Evolutionary conservation across 2,113 vertebrate species (phyloP), one percentile per base, ranked within the genome.

Genomic region (Oostethus manadensis): DNA sequence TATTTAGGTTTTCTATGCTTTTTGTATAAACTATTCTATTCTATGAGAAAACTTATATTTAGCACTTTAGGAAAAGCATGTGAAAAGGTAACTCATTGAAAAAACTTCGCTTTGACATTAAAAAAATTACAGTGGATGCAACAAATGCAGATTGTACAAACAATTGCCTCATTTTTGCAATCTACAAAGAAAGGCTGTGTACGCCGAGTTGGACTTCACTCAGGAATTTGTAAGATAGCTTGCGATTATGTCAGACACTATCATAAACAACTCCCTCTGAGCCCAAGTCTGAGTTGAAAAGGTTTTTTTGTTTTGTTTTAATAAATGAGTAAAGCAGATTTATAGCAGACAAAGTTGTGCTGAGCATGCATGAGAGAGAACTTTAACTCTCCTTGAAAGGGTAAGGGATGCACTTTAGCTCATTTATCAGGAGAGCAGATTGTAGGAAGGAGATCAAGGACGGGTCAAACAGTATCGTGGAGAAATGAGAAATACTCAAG

Each of bases 361-460:
- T 40, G 40, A 56, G 58, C 49, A 23, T 49, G 38, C 46, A 80
- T 56, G 62, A 80, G 73, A 66, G 21, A 21, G 69, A 86, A 84
- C 80, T 84, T 80, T 81, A 73, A 68, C 76, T 76, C 62, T 46
- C 54, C 43, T 54, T 33, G 51, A 51, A 57, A 65, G 63, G 53
- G n/a, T 46, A 53, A 63, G 46, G 63, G 60, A 51, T 68, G 71
- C 68, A 74, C 73, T 64, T 73, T 76, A 44, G 58, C 63, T 62
- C 64, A 80, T 73, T 69, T 76, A 80, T 78, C 76, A 70, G 58
- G 20, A 60, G 49, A 58, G 49, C 45, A 13, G 60, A 60, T 33
- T 40, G 45, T 21, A 15, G 13, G 38, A 9, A n/a, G 4, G 53
- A 13, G 54, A 61, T 51, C 49, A 54, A 48, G 46, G 26, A 57